Evolutionary conservation across 2,797 vertebrate species (phyloP), one percentile per base, ranked within the genome.

Genomic region (Sebastes minor): DNA sequence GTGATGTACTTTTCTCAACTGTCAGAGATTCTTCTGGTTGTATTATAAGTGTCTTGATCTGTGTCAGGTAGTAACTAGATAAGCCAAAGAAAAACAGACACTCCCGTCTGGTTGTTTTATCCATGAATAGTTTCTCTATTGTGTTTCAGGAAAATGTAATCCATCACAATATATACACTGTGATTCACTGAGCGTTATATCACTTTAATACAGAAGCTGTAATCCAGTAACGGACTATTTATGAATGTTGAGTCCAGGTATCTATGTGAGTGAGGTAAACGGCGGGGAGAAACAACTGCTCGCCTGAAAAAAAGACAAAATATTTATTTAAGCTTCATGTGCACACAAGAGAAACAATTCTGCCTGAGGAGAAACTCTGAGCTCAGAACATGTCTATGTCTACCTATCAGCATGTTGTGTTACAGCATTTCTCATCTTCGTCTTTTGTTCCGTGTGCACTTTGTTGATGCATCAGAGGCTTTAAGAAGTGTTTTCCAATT

Each of bases 401-500:
- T 49, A 49, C 18, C 46, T 20, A 49, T 20, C 46, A 0, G 18
- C 46, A 49, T 49, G 46, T 49, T 49, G 14, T 49, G 46, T 49
- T 49, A 49, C 46, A 49, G 46, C 46, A 8, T 49, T 49, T 18
- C 18, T 49, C 46, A 49, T 49, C 18, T 49, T 49, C 16, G 46
- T 49, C 46, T 49, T 20, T 49, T 0, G 46, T 4, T 49, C 46
- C 18, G 8, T 49, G 46, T 20, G 18, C 18, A 49, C 4, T 49
- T 20, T 49, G 46, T 0, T 49, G 46, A 0, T 49, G 46, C 69
- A 63, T 46, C 64, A n/a, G 20, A 78, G 22, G 53, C 27, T 70
- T 79, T 8, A 53, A 74, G 57, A 52, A 77, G 32, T 55, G 25
- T 76, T 67, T 27, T 27, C 2, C 23, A n/a, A 27, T 55, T 78